Conservation (phyloP, 2,113 vertebrate genomes). For the Microtus richardsoni region DNA sequence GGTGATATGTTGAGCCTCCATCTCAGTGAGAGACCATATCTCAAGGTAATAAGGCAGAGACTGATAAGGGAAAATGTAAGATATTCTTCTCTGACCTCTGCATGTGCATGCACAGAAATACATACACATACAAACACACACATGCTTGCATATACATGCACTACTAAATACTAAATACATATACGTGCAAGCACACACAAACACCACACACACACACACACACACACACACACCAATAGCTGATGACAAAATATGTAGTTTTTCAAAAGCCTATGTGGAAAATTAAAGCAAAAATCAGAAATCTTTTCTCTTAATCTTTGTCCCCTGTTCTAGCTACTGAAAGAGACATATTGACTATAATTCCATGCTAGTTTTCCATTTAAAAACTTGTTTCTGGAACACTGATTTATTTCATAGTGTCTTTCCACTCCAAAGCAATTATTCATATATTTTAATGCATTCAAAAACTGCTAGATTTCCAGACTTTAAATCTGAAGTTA, state of each 20-base stretch:
- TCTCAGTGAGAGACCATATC: not conserved
- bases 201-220: not conserved
- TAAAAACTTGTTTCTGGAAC: not conserved
- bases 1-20: not conserved
- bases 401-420: not conserved
- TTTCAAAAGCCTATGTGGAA: not conserved
- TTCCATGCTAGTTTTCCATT: not conserved
- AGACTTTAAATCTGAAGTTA: slow-evolving; percentile 26
- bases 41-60: not conserved
- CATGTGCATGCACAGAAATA: not conserved
- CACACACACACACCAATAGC: not conserved
- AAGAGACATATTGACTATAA: not conserved
- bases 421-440: not conserved
- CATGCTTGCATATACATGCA: not conserved
- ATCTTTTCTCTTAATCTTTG: not conserved
- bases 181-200: too few species aligned
- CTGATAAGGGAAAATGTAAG: not conserved
- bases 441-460: not conserved
- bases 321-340: not conserved
- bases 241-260: not conserved
- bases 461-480: not conserved
- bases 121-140: not conserved
- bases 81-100: not conserved
- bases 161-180: not conserved
- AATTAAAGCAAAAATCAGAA: slow-evolving; percentile 50